Evolutionary conservation across 2,888 invertebrate species (phyloP).

Genomic region (Mallateleia sp.): DNA sequence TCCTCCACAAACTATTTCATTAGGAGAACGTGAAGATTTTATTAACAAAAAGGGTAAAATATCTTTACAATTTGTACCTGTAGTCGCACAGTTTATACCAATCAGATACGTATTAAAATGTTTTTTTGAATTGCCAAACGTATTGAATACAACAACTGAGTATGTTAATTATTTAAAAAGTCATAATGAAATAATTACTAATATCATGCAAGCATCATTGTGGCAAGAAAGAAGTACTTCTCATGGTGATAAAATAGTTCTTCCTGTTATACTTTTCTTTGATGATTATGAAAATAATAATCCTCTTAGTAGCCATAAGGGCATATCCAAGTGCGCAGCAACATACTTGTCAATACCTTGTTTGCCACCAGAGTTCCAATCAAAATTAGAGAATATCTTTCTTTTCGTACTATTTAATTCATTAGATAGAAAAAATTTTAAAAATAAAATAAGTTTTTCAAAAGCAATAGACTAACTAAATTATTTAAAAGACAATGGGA

Average conservation of each 20-base stretch:
- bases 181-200: background rate
- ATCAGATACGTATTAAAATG: background rate
- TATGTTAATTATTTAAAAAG: background rate
- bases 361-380: background rate
- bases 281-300: background rate
- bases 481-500: slow-evolving; percentile 67
- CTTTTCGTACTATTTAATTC: slow-evolving; percentile 54
- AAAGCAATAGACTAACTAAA: slow-evolving; percentile 69
- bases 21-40: slow-evolving; percentile 1
- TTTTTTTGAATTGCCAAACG: background rate
- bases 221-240: background rate
- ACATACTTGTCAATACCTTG: background rate
- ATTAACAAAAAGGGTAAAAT: background rate
- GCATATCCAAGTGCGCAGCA: background rate
- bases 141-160: background rate
- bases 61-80: background rate
- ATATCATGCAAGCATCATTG: background rate
- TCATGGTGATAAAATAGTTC: background rate
- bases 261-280: background rate
- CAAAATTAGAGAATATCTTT: background rate
- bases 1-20: background rate
- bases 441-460: slow-evolving; percentile 66
- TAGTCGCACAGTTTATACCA: background rate
- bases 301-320: background rate
- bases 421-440: slow-evolving; percentile 63